Evolutionary conservation across 2,888 invertebrate genomes (phyloP).

Genomic region (Rhorus exstirpatorius): DNA sequence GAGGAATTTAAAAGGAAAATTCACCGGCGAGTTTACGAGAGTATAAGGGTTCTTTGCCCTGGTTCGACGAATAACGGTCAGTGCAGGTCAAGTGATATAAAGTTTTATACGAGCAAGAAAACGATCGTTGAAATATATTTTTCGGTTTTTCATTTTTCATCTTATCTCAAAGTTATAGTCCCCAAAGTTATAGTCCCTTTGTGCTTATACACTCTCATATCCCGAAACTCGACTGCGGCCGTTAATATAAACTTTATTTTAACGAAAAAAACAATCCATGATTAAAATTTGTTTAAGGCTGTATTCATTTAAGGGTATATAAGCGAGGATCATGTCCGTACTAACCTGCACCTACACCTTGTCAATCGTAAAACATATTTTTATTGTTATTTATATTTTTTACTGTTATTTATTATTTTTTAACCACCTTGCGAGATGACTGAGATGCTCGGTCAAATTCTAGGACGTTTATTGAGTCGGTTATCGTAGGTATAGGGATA

Average conservation of each 20-base stretch:
- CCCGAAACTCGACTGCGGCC: background rate
- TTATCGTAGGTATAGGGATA: no score
- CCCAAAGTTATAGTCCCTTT: background rate
- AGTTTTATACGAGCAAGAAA: slow-evolving; percentile 18
- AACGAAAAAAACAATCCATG: background rate
- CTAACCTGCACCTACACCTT: no score
- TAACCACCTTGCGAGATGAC: no score
- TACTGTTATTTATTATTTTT: no score
- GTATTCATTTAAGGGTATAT: no score
- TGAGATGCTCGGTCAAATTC: no score
- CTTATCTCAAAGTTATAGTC: background rate
- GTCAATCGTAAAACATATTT: no score
- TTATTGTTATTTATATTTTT: no score
- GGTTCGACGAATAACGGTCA: slow-evolving; percentile 9
- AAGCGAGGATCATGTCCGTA: no score
- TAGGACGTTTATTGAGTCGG: no score
- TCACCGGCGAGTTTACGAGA: slow-evolving; percentile 18
- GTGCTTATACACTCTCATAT: background rate
- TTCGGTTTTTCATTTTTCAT: slow-evolving; percentile 5
- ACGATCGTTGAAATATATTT: slow-evolving; percentile 13
- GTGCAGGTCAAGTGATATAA: slow-evolving; percentile 18
- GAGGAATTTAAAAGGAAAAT: slow-evolving; percentile 43
- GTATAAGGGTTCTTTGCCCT: background rate
- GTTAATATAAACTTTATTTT: background rate
- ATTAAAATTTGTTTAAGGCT: background rate